Evolutionary conservation across 2,113 vertebrate genomes (phyloP).

Genomic region (Alouatta palliata): DNA sequence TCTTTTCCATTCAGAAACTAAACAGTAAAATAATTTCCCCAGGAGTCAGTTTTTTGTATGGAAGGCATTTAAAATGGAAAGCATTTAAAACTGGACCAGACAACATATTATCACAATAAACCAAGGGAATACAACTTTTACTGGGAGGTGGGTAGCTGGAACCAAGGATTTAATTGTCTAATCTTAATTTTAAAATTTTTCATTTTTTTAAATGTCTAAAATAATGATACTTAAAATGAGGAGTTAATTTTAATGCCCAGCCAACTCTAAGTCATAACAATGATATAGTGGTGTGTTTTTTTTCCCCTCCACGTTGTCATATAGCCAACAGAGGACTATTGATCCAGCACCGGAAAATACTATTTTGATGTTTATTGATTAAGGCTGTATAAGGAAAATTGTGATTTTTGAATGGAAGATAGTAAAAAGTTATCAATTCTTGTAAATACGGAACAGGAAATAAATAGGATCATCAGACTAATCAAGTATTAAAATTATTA

Average conservation of each 20-base stretch:
- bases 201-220: background rate
- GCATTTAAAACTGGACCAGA: conserved; percentile 63
- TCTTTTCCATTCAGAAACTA: background rate
- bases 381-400: conserved; percentile 47
- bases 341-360: conserved; percentile 65
- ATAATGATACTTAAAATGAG: conserved; percentile 12
- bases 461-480: background rate
- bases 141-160: background rate
- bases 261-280: conserved; percentile 27
- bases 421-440: conserved; percentile 46
- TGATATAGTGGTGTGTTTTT: conserved; percentile 38
- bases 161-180: background rate
- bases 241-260: conserved; percentile 53
- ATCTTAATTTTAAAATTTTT: conserved; percentile 6
- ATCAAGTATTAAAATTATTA: conserved; percentile 29
- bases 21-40: conserved; percentile 31
- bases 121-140: background rate
- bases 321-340: conserved; percentile 34
- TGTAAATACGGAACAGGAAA: background rate
- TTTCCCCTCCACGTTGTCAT: conserved; percentile 54
- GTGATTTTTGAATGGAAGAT: conserved; percentile 55
- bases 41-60: background rate
- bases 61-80: conserved; percentile 38
- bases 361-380: conserved; percentile 73
- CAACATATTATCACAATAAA: conserved; percentile 16